Evolutionary conservation across 2,113 vertebrate genomes (phyloP).

Genomic region (Cynopterus brachyotis): DNA sequence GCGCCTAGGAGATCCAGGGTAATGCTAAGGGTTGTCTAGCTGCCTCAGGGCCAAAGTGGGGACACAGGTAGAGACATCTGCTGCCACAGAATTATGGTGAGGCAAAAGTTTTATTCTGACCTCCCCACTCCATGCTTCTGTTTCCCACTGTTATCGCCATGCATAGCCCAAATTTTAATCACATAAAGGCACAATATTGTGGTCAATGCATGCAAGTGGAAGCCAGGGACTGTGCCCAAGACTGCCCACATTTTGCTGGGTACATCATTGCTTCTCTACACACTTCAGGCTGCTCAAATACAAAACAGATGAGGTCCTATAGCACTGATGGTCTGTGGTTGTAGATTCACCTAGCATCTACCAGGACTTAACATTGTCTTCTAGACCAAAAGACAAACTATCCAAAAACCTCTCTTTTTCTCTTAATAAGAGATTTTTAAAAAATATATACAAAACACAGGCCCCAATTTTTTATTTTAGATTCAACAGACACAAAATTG

Average conservation of each 20-base stretch:
- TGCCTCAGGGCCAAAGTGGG: neutral
- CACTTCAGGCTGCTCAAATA: neutral
- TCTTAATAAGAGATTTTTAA: neutral
- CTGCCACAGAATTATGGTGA: neutral
- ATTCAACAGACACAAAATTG: neutral
- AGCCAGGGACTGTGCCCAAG: neutral
- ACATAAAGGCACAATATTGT: neutral
- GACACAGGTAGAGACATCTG: neutral
- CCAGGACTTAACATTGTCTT: neutral
- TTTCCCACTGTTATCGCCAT: neutral
- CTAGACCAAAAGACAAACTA: neutral
- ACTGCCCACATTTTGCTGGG: neutral
- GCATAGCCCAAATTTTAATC: neutral
- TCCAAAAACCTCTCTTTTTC: neutral
- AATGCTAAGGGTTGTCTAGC: neutral
- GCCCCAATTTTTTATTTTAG: neutral
- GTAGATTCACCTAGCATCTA: neutral
- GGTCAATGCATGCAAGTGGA: neutral
- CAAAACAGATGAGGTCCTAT: neutral
- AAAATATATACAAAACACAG: neutral
- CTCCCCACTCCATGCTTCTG: neutral
- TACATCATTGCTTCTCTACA: neutral
- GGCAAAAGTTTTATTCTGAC: neutral
- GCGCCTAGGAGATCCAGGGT: slow-evolving; percentile 16
- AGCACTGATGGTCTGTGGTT: neutral